Evolutionary conservation across 2,888 invertebrate species (phyloP), one percentile per base, ranked within the genome.

Genomic region (Hecatera dysodea): DNA sequence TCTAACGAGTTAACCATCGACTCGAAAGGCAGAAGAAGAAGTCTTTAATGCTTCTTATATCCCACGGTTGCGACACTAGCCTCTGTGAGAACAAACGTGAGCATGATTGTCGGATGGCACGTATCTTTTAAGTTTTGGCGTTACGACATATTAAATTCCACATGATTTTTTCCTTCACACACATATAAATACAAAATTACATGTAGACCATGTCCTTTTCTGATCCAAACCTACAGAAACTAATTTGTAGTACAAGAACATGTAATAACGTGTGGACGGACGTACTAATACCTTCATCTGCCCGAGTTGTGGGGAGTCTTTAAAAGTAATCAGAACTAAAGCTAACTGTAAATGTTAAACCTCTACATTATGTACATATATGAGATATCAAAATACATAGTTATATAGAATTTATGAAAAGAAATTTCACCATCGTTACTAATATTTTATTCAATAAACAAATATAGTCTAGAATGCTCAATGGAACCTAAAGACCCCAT

Each of bases 211-310:
- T 52, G 57, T 67, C 64, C 80, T 39, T 62, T 52, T 72, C 42
- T 53, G 52, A 70, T 53, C 63, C 63, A 24, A 67, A 39, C 59
- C 24, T 29, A 60, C 33, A 22, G 24, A 79, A 73, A 80, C 65
- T 69, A 62, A 78, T 80, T 67, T 81, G 56, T 57, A 24, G 62
- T 63, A 68, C 36, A 70, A 33, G 6, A 53, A 61, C 19, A 52
- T 53, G 27, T 61, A 67, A 61, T 67, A 67, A 53, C 29, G 42
- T 52, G 17, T 17, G 42, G n/a, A 29, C 15, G 27, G 53, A 63
- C 44, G 36, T 44, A 52, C 33, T 36, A 42, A 64, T 72, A 63
- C 24, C 53, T 24, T 12, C 36, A 44, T 61, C 50, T 48, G 53
- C 33, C 39, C 19, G 39, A 62, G 52, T 39, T 24, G 7, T 11